Evolutionary conservation across 2,888 invertebrate species (phyloP).

Genomic region (Drosophila pegasa): DNA sequence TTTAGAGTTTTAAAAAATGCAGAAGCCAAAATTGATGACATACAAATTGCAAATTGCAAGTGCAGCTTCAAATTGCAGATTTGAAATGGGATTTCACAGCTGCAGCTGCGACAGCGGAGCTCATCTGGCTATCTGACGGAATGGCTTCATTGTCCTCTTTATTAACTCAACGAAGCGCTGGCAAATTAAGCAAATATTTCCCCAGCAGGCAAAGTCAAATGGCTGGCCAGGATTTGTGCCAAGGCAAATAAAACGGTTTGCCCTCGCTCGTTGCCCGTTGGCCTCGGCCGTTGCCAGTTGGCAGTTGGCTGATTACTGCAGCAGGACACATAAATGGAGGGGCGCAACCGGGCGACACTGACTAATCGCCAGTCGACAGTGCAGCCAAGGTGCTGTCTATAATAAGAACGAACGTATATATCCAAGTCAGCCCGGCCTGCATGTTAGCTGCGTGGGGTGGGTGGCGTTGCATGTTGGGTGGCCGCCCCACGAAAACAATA

Average conservation of each 20-base stretch:
- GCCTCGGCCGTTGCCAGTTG: constrained; percentile 18
- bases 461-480: constrained; percentile 21
- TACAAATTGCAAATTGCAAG: constrained; percentile 31
- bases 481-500: constrained; percentile 56
- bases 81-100: constrained; percentile 10
- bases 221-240: constrained; percentile 69
- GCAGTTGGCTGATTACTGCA: constrained; percentile 72
- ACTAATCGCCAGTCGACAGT: constrained; percentile 58
- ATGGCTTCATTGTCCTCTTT: constrained; percentile 77
- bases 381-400: constrained; percentile 47
- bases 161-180: constrained; percentile 69
- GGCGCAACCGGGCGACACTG: constrained; percentile 36
- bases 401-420: constrained; percentile 59
- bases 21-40: constrained; percentile 74
- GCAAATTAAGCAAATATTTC: constrained; percentile 79
- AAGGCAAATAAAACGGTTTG: constrained; percentile 64
- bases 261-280: constrained; percentile 18
- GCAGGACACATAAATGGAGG: constrained; percentile 59
- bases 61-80: constrained; percentile 22
- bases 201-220: constrained; percentile 68
- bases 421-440: constrained; percentile 5
- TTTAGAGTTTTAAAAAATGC: constrained; percentile 76
- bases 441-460: background rate
- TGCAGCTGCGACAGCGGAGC: constrained; percentile 3
- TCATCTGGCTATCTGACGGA: constrained; percentile 31